Evolutionary conservation across 2,888 invertebrate genomes (phyloP).

Genomic region (Hymenopus coronatus): DNA sequence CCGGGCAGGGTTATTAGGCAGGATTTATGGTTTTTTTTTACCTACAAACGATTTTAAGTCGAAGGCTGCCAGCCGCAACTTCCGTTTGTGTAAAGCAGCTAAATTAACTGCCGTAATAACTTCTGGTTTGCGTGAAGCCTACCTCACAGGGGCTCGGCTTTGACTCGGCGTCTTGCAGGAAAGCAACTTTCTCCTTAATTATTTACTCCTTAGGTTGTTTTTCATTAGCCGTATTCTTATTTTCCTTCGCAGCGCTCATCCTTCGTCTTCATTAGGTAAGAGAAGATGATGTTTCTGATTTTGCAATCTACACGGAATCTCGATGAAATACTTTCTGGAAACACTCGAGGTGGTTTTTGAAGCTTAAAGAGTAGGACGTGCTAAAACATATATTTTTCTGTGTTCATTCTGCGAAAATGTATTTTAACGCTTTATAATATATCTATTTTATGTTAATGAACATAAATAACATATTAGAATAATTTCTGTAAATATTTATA

Average conservation of each 20-base stretch:
- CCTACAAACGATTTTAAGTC: not conserved
- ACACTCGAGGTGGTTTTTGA: not conserved
- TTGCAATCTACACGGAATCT: not conserved
- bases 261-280: not conserved
- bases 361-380: not conserved
- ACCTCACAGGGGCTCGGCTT: not conserved
- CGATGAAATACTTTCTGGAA: not conserved
- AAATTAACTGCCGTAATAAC: not conserved
- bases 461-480: too few relatives aligned
- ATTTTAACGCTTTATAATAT: too few relatives aligned
- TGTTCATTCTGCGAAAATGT: too few relatives aligned
- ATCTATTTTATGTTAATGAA: too few relatives aligned
- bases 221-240: not conserved
- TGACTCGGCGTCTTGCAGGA: not conserved
- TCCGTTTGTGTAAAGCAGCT: not conserved
- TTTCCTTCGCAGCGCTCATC: not conserved
- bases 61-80: not conserved
- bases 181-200: not conserved
- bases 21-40: not conserved
- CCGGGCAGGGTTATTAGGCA: too few relatives aligned
- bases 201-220: not conserved
- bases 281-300: not conserved
- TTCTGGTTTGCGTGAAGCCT: not conserved
- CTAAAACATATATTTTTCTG: too few relatives aligned
- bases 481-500: too few relatives aligned